Evolutionary conservation across 1,140 invertebrate genomes (phyloP).

Genomic region (Orchesella cincta): DNA sequence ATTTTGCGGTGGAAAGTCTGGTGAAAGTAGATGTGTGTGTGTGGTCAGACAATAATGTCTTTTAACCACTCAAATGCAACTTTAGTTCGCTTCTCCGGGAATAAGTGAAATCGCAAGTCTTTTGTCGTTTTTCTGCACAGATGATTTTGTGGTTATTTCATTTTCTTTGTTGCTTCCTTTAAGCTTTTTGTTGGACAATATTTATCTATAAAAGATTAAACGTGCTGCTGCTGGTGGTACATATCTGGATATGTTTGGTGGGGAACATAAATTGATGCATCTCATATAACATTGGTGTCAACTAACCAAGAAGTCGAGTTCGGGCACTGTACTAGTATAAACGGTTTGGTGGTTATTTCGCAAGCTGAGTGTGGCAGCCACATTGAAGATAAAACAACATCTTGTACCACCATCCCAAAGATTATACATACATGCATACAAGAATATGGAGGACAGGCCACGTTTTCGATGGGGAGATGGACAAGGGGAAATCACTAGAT

Average conservation of each 20-base stretch:
- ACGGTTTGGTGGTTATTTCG: too few species aligned
- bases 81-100: not conserved
- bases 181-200: slow-evolving; percentile 5
- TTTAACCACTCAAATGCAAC: not conserved
- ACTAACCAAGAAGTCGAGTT: too few species aligned
- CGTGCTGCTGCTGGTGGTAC: not conserved
- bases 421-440: not conserved
- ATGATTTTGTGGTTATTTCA: slow-evolving; percentile 14
- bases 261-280: not conserved
- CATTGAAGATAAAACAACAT: too few species aligned
- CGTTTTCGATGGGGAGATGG: not conserved
- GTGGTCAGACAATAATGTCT: not conserved
- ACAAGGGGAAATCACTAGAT: not conserved
- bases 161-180: not conserved
- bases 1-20: not conserved
- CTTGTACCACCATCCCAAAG: too few species aligned
- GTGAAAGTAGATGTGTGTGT: not conserved
- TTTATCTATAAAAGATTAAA: slow-evolving; percentile 12
- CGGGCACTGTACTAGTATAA: too few species aligned
- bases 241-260: not conserved
- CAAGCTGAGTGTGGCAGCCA: too few species aligned
- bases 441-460: not conserved
- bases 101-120: not conserved
- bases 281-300: too few species aligned
- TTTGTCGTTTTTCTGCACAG: not conserved